Evolutionary conservation across 2,113 vertebrate species (phyloP).

Genomic region (Kryptolebias marmoratus): DNA sequence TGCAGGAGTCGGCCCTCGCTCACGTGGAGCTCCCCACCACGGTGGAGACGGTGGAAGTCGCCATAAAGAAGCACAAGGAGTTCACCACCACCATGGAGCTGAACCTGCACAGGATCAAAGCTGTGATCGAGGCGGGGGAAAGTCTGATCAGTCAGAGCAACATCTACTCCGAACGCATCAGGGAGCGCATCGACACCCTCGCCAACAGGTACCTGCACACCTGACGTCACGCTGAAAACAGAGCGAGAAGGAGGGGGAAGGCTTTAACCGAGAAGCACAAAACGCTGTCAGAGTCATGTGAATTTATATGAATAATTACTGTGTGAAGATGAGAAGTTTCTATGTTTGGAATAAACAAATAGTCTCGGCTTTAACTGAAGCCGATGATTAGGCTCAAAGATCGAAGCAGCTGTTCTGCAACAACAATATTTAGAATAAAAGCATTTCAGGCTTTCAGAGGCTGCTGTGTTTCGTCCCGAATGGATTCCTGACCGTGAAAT

Average conservation of each 20-base stretch:
- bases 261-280: too few species aligned
- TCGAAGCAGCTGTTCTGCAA: constrained; percentile 24
- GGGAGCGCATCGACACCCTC: constrained; percentile 82
- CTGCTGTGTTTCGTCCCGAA: neutral
- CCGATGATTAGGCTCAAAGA: constrained; percentile 13
- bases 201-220: constrained; percentile 79
- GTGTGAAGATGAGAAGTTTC: too few species aligned
- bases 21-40: constrained; percentile 85
- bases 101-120: constrained; percentile 87
- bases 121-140: constrained; percentile 87
- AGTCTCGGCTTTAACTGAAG: neutral
- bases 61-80: constrained; percentile 89
- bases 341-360: neutral
- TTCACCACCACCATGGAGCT: constrained; percentile 93
- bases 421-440: constrained; percentile 27
- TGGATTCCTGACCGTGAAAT: constrained; percentile 65
- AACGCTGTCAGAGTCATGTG: too few species aligned
- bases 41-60: constrained; percentile 83
- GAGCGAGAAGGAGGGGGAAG: neutral
- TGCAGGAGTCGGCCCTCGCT: constrained; percentile 85
- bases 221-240: neutral
- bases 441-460: constrained; percentile 4
- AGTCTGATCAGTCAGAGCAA: constrained; percentile 89
- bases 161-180: constrained; percentile 85
- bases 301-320: too few species aligned